A percentile compares a stretch with the other conserved stretches of the same genome.
These are phyloP conservation scores for Arenaria interpres DNA, from an alignment of 2,113 vertebrate genomes.

Conservation along the genomic window DNA sequence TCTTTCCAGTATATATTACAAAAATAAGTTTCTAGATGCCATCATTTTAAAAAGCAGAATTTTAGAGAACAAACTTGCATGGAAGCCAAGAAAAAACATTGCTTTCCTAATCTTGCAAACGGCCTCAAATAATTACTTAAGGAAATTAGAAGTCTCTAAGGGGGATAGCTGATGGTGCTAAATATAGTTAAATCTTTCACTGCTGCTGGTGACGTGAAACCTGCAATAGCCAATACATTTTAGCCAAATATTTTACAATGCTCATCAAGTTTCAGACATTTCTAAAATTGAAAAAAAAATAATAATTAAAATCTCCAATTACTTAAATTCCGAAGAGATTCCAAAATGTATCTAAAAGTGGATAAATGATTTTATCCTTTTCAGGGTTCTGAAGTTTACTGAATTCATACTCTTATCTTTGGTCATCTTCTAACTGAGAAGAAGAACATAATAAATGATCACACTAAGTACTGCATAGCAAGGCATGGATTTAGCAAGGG, in stretches of 20 bases:
- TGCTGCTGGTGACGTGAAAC: not conserved
- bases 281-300: not conserved
- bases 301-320: not conserved
- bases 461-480: not conserved
- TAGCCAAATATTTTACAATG: not conserved
- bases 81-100: not conserved
- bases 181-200: not conserved
- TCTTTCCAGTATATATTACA: not conserved
- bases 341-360: accelerated
- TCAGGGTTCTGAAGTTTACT: not conserved
- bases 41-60: accelerated
- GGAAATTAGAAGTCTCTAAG: not conserved
- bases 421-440: not conserved
- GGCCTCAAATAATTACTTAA: not conserved
- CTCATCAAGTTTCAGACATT: not conserved
- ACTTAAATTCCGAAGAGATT: not conserved
- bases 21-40: not conserved
- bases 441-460: not conserved
- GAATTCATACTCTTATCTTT: not conserved
- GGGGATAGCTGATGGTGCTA: not conserved
- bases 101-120: not conserved
- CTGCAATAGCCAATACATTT: not conserved
- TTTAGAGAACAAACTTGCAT: not conserved
- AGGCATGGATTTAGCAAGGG: not conserved
- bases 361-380: not conserved